Evolutionary conservation across 2,888 invertebrate species (phyloP), one percentile per base, ranked within the genome.

Genomic region (Pachliopta kotzebuea): DNA sequence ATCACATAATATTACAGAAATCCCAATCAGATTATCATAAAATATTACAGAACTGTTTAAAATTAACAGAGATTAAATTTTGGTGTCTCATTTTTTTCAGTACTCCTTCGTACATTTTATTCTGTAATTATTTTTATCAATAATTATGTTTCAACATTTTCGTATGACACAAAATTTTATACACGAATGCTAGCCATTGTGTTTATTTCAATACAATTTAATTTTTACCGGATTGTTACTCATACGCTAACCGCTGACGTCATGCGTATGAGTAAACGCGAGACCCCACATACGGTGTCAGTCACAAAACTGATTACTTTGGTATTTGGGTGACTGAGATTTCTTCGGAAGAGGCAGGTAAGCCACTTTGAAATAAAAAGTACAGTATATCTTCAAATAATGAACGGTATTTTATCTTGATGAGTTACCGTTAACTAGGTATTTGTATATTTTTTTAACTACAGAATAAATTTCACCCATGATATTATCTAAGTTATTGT

Each of bases 201-300:
- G 69, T 63, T 68, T 70, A 63, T 62, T 62, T 56, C 62, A 71
- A 69, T 68, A 69, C 67, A 67, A 14, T 78, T 76, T 72, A 78
- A 79, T 84, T 85, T 83, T 83, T 85, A 76, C 76, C 69, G 74
- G 76, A 78, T 76, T 78, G 76, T 88, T 86, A 88, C 80, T 90
- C 90, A 88, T 79, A 73, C 79, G 76, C 79, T 81, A 83, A 86
- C 84, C 77, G 80, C 70, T 90, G 90, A 90, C 89, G 89, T 88
- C 88, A 90, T 69, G 8, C 70, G 70, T 73, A 76, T 90, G 90
- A 89, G 85, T 89, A 89, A 90, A 77, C 80, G 71, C 72, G 65
- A 73, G 77, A 79, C 73, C 75, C 77, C 75, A 81, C 79, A 74
- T 60, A 65, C 73, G 72, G 71, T 71, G 76, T 74, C 77, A 77